Evolutionary conservation across 2,113 vertebrate species (phyloP).

Genomic region (Xenopus tropicalis): DNA sequence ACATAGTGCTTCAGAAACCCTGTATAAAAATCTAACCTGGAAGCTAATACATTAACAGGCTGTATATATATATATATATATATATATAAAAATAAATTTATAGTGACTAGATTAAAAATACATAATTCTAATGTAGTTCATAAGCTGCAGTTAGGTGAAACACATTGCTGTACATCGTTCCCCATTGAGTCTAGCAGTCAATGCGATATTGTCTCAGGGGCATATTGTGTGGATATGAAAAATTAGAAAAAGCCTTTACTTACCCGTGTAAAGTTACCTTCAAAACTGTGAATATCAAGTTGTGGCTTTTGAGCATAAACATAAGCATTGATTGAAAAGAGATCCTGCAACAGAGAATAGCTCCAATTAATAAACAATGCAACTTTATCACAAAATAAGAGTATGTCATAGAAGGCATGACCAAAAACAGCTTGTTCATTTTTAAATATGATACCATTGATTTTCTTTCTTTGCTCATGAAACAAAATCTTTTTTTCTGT

Average conservation of each 20-base stretch:
- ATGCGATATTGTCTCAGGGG: constrained; percentile 41
- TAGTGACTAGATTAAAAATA: too few relatives aligned
- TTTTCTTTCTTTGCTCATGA: constrained; percentile 40
- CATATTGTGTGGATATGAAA: constrained; percentile 45
- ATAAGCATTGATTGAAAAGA: constrained; percentile 90
- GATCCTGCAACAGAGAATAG: constrained; percentile 71
- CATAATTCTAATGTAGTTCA: too few relatives aligned
- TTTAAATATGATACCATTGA: constrained; percentile 40
- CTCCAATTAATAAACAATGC: constrained; percentile 38
- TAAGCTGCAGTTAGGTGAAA: constrained; percentile 6
- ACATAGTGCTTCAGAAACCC: too few relatives aligned
- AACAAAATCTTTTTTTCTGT: constrained; percentile 28
- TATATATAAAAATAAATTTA: too few relatives aligned
- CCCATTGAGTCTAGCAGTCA: constrained; percentile 19
- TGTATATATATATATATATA: too few relatives aligned
- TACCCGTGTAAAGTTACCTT: constrained; percentile 96
- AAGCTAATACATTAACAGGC: too few relatives aligned
- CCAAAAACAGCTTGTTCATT: constrained; percentile 29
- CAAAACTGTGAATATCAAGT: constrained; percentile 96
- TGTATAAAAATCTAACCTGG: too few relatives aligned
- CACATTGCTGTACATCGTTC: constrained; percentile 1
- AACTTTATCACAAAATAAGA: constrained; percentile 39
- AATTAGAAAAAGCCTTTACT: constrained; percentile 50
- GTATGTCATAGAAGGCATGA: constrained; percentile 37
- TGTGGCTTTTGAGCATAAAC: constrained; percentile 94